These are phyloP conservation scores for Coleophora deauratella DNA, from an alignment of 2,888 invertebrate genomes.

Conservation along the genomic window DNA sequence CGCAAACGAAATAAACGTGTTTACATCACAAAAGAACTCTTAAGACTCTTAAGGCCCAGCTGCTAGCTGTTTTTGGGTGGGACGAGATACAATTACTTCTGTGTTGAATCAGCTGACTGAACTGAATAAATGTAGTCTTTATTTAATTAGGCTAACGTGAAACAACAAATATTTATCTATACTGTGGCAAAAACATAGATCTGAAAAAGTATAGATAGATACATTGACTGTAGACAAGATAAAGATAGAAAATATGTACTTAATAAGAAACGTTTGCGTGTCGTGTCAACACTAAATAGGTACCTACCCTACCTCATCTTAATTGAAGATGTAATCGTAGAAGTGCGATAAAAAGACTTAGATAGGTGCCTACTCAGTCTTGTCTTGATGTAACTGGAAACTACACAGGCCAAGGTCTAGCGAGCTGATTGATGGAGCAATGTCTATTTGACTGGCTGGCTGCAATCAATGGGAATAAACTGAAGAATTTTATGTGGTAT, in stretches of 20 bases:
- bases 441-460: conserved; percentile 25
- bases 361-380: conserved; percentile 1
- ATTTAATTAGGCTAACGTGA: too few relatives aligned
- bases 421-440: conserved; percentile 24
- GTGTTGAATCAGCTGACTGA: conserved; percentile 12
- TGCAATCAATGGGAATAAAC: conserved; percentile 2
- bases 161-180: too few relatives aligned
- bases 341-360: too few relatives aligned
- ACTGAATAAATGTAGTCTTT: conserved; percentile 1
- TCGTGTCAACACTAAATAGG: too few relatives aligned
- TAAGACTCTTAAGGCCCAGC: background rate
- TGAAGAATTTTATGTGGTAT: too few relatives aligned
- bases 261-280: conserved; percentile 24
- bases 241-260: too few relatives aligned
- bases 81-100: conserved; percentile 5
- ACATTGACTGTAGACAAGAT: too few relatives aligned
- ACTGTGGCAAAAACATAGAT: too few relatives aligned
- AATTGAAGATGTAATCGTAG: conserved; percentile 29
- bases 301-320: conserved; percentile 35
- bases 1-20: conserved; percentile 8
- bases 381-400: conserved; percentile 6
- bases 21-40: conserved; percentile 8
- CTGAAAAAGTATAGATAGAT: too few relatives aligned
- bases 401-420: conserved; percentile 24
- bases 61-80: too few relatives aligned